Conservation (phyloP, 2,113 vertebrate species). For the Psephotus haematonotus region DNA sequence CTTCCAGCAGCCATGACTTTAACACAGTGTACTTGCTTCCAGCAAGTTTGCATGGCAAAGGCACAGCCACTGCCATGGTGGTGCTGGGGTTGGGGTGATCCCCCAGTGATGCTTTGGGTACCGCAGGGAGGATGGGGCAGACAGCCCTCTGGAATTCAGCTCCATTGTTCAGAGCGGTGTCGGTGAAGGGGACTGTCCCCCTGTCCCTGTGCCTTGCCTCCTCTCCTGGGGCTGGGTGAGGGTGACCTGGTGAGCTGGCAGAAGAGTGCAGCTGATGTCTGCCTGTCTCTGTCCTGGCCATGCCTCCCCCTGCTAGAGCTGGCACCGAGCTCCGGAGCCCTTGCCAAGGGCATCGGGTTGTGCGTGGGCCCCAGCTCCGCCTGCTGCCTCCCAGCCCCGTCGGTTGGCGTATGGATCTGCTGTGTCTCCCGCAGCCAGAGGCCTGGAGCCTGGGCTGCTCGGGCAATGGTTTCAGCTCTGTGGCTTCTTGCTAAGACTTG, state of each 20-base stretch:
- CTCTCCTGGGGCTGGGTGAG: background rate
- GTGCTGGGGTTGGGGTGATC: background rate
- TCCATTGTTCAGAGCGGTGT: rapidly evolving
- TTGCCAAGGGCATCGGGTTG: background rate
- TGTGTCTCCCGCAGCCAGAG: background rate
- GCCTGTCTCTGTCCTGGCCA: background rate
- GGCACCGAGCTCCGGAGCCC: rapidly evolving
- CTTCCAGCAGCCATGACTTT: background rate
- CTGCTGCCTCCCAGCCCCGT: background rate
- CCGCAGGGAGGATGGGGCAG: background rate
- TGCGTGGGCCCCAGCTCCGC: background rate
- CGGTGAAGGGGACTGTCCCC: rapidly evolving
- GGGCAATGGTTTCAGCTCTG: background rate
- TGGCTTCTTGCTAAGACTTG: slow-evolving; percentile 53
- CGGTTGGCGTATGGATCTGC: background rate
- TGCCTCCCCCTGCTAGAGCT: background rate
- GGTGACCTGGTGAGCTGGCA: background rate
- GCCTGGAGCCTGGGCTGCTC: background rate
- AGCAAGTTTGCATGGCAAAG: rapidly evolving
- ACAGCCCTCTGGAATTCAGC: background rate
- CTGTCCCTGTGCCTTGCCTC: background rate
- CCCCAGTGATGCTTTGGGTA: background rate
- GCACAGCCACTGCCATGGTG: rapidly evolving
- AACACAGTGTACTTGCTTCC: background rate
- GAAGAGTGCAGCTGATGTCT: background rate